phyloP scores from a whole-genome alignment of 2,888 invertebrate species.

The Liopterus haemorrhoidalis region DNA sequence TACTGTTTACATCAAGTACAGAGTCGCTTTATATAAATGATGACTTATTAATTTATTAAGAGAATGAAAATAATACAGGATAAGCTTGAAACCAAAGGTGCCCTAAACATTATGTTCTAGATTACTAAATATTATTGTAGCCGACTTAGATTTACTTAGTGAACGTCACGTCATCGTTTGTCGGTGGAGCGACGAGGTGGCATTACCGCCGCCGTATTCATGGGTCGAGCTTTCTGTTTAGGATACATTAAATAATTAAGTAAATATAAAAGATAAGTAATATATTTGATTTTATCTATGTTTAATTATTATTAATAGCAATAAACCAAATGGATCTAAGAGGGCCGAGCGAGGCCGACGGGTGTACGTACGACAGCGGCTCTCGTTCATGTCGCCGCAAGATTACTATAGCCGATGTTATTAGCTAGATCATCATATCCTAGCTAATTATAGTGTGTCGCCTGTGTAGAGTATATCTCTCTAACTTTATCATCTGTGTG shows the following conservation, averaged over 20 bases:
- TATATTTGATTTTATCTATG: constrained; percentile 36
- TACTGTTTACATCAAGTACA: constrained; percentile 24
- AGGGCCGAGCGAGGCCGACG: no score
- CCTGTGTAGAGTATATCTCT: constrained; percentile 17
- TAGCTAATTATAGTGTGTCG: constrained; percentile 17
- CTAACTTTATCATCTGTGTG: constrained; percentile 14
- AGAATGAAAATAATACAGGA: constrained; percentile 38
- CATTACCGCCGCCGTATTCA: constrained; percentile 11
- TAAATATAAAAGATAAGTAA: constrained; percentile 27
- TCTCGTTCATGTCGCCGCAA: no score
- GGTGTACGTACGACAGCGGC: no score
- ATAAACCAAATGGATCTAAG: constrained; percentile 44
- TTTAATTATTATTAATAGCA: constrained; percentile 40
- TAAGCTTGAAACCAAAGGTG: constrained; percentile 84
- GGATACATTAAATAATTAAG: constrained; percentile 33
- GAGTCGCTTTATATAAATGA: constrained; percentile 25
- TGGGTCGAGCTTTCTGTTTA: constrained; percentile 25
- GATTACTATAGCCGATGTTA: no score
- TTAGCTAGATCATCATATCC: no score
- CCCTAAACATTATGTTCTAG: constrained; percentile 64
- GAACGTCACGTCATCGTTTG: constrained; percentile 22
- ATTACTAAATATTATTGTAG: constrained; percentile 33
- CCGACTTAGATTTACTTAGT: constrained; percentile 24
- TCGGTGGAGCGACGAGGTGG: neutral
- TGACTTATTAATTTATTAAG: constrained; percentile 25